phyloP scores from a whole-genome alignment of 2,113 vertebrate species.

The Ictidomys tridecemlineatus region DNA sequence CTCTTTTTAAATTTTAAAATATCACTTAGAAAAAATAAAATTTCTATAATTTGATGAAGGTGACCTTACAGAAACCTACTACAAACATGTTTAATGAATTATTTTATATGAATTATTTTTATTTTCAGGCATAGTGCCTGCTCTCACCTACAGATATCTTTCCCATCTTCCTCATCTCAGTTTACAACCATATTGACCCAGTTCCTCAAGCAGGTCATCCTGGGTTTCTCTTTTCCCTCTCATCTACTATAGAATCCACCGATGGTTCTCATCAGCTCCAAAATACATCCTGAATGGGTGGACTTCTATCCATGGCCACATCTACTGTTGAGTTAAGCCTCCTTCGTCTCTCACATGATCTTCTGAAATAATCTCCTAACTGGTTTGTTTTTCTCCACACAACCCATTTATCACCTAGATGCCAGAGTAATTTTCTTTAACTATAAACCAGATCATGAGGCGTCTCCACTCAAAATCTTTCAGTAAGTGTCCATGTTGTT shows the following conservation, averaged over 20 bases:
- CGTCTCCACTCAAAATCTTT: not conserved
- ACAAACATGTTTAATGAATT: not conserved
- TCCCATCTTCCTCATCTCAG: not conserved
- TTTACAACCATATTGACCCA: not conserved
- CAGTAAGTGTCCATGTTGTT: not conserved
- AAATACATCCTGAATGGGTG: not conserved
- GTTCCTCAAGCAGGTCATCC: not conserved
- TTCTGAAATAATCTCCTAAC: not conserved
- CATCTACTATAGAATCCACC: not conserved
- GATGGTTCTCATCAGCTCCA: not conserved
- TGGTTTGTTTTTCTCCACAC: not conserved
- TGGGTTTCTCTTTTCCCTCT: not conserved
- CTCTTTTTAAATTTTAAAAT: not conserved
- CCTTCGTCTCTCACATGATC: not conserved
- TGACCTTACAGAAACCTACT: not conserved
- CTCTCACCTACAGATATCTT: not conserved
- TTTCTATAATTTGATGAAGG: not conserved
- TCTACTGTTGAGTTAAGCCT: not conserved
- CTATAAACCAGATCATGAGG: not conserved
- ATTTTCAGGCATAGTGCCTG: not conserved
- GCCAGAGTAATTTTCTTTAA: not conserved
- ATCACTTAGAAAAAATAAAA: conserved; percentile 26
- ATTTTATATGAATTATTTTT: not conserved
- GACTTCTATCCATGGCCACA: not conserved
- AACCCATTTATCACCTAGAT: not conserved